Evolutionary conservation across 2,888 invertebrate species (phyloP).

Genomic region (Melanophora roralis): DNA sequence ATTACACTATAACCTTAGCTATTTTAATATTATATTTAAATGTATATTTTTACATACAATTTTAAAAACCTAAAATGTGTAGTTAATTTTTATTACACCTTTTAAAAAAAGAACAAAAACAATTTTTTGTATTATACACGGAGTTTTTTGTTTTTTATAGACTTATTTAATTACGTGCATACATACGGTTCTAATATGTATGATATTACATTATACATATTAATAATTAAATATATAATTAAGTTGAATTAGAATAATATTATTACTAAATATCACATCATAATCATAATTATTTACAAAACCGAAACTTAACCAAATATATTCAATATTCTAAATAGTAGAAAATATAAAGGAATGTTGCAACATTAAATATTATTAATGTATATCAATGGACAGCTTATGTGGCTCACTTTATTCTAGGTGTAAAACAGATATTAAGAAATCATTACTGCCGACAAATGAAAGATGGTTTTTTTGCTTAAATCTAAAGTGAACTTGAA

Average conservation of each 20-base stretch:
- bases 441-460: no score
- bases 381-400: slow-evolving; percentile 47
- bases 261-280: slow-evolving; percentile 11
- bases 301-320: neutral
- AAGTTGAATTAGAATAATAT: neutral
- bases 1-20: slow-evolving; percentile 59
- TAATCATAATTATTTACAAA: slow-evolving; percentile 38
- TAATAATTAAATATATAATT: slow-evolving; percentile 5
- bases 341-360: neutral
- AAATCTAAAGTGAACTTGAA: no score
- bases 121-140: slow-evolving; percentile 58
- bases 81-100: slow-evolving; percentile 37
- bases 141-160: slow-evolving; percentile 25
- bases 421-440: slow-evolving; percentile 1
- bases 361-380: slow-evolving; percentile 8
- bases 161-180: neutral
- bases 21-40: slow-evolving; percentile 2
- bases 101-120: slow-evolving; percentile 32
- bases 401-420: slow-evolving; percentile 33
- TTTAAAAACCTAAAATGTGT: neutral
- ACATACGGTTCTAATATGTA: neutral
- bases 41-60: neutral
- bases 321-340: neutral
- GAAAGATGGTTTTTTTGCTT: no score
- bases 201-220: neutral